Base-by-base conservation (phyloP, 2,888 invertebrate species). In the Achlya flavicornis region DNA sequence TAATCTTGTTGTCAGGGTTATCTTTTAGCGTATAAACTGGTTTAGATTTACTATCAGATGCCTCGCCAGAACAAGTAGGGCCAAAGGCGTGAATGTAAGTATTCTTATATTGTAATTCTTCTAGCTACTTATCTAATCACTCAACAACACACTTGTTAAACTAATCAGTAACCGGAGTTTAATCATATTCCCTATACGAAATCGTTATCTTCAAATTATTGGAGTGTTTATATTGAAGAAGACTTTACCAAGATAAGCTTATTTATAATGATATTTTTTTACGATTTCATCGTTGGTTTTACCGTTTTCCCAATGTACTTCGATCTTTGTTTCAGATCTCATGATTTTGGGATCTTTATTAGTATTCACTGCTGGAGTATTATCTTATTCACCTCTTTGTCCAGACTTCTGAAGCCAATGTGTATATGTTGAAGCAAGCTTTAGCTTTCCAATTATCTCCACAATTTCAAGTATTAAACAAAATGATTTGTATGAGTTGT, bases 1-100 rank as follows among this genome's bases (percentile, higher is more conserved):
- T 92, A 81, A 88, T 91, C 79, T 77, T 88, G 75, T 70, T 90
- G 63, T 87, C 88, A 67, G 89, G 89, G 75, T 86, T 90, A 72
- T 89, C 87, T 67, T 89, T 90, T 69, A 73, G 83, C 71, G 69
- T 91, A 63, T 90, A 75, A 80, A 59, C 67, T 67, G 38, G 62
- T 63, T 64, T 69, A 66, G 64, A 72, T 72, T 64, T 62, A 57
- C 6, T 19, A 19, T 26, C 57, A 63, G 67, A 57, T 43, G 65
- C 53, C 62, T 67, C 63, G 63, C 68, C 67, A 63, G 66, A 59
- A 64, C 65, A 60, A 69, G 58, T 62, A 61, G 66, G 59, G 67
- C 57, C 59, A 62, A 58, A 62, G 62, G 61, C 64, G 7, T 59
- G 16, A 63, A 59, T 68, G 75, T 76, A 70, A 76, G 77, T 77